Conservation (phyloP, 2,888 invertebrate genomes). For the Eristalis intricaria region DNA sequence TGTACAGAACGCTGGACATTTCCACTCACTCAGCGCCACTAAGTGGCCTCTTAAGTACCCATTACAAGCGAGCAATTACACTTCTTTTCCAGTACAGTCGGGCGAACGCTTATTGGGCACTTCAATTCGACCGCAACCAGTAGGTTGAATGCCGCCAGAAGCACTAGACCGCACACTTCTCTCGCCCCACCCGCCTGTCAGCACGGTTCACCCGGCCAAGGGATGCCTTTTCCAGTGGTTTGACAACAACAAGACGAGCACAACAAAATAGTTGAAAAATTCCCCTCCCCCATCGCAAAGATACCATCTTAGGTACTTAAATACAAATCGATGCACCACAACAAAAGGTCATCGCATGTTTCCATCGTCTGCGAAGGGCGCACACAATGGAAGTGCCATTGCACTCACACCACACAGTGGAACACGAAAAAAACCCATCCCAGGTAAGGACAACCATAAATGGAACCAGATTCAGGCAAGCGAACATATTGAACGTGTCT, state of each 20-base stretch:
- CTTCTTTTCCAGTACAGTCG: conserved; percentile 21
- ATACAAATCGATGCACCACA: conserved; percentile 10
- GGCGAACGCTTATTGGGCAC: conserved; percentile 14
- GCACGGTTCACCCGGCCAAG: neutral
- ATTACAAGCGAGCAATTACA: conserved; percentile 53
- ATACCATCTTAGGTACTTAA: neutral
- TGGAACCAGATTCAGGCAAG: neutral
- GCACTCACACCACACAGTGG: neutral
- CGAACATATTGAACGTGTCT: conserved; percentile 12
- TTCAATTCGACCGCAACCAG: conserved; percentile 32
- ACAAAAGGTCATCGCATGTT: conserved; percentile 21
- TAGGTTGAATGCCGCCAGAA: too few species aligned
- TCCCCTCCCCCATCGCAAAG: neutral
- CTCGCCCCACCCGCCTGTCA: neutral
- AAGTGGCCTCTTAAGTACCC: conserved; percentile 53
- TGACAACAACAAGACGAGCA: neutral
- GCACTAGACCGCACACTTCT: too few species aligned
- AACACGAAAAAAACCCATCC: neutral
- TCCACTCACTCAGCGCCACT: conserved; percentile 48
- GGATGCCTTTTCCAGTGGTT: neutral
- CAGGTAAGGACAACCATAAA: conserved; percentile 7
- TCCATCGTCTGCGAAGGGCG: neutral
- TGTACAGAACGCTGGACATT: conserved; percentile 34
- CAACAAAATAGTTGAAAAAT: neutral
- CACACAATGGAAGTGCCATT: neutral